A percentile compares a stretch with the other conserved stretches of the same genome.
phyloP scores from a whole-genome alignment of 2,113 vertebrate genomes.

The Bujurquina vittata region DNA sequence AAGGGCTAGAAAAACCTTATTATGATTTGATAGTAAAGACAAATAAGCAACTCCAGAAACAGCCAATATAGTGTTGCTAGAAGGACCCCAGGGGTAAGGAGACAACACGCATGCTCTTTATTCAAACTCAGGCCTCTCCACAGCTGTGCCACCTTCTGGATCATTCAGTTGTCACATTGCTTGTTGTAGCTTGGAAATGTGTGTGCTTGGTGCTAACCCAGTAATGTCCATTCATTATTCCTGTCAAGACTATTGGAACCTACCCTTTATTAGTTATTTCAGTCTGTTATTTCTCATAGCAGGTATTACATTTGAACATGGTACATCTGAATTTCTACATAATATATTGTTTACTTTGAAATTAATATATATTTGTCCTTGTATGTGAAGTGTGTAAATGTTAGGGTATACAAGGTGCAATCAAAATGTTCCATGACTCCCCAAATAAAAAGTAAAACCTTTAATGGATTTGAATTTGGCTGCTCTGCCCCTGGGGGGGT shows the following conservation, averaged over 20 bases:
- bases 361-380: not conserved
- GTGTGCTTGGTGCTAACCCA: not conserved
- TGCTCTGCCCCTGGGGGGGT: not conserved
- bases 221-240: not conserved
- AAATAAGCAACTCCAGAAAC: not conserved
- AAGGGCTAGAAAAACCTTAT: not conserved
- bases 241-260: not conserved
- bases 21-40: not conserved
- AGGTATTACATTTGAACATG: conserved; percentile 7
- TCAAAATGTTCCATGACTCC: not conserved
- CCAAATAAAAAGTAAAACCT: not conserved
- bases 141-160: not conserved
- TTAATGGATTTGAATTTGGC: not conserved
- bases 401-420: not conserved
- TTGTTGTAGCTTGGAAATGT: not conserved
- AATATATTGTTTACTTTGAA: not conserved
- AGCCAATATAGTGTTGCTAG: not conserved
- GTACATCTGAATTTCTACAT: conserved; percentile 5
- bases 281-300: not conserved
- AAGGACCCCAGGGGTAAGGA: too few relatives aligned
- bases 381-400: not conserved
- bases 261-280: not conserved
- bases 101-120: not conserved
- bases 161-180: not conserved
- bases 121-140: not conserved